Percentiles rank a stretch among this genome's conserved stretches.
Evolutionary conservation across 1,140 invertebrate genomes (phyloP).

Genomic region (Orussus abietinus): DNA sequence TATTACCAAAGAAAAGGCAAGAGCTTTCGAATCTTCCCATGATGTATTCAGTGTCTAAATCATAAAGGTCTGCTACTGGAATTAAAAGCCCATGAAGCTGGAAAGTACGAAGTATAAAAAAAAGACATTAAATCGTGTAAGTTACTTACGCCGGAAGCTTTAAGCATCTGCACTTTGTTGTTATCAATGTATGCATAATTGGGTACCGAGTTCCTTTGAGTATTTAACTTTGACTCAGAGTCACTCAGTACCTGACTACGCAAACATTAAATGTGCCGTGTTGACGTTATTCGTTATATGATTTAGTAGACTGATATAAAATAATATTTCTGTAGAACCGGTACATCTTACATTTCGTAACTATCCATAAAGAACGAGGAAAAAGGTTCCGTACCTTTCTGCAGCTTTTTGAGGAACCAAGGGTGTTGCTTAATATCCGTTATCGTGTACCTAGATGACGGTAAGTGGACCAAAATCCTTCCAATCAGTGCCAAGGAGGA

Average conservation of each 20-base stretch:
- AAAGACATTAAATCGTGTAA: no score
- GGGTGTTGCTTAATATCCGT: slow-evolving; percentile 70
- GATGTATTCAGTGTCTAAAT: neutral
- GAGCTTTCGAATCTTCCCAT: slow-evolving; percentile 19
- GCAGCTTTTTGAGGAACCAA: slow-evolving; percentile 69
- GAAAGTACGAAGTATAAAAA: no score
- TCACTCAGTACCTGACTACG: slow-evolving; percentile 77
- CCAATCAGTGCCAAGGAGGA: slow-evolving; percentile 69
- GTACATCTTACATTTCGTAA: neutral
- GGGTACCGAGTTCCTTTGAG: slow-evolving; percentile 58
- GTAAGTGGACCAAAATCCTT: slow-evolving; percentile 67
- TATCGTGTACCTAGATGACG: slow-evolving; percentile 63
- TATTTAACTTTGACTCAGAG: slow-evolving; percentile 62
- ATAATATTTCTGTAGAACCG: no score
- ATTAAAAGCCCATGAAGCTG: no score
- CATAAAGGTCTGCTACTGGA: no score
- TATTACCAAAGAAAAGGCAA: slow-evolving; percentile 53
- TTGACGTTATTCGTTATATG: no score
- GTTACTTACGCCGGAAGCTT: slow-evolving; percentile 6
- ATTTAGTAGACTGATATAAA: no score
- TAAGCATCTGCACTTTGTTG: slow-evolving; percentile 12
- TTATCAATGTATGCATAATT: slow-evolving; percentile 28
- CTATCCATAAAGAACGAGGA: slow-evolving; percentile 9
- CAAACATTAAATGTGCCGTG: slow-evolving; percentile 20
- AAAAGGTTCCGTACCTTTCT: slow-evolving; percentile 38